Base-by-base conservation (phyloP, 2,797 vertebrate genomes). In the Karalla daura region DNA sequence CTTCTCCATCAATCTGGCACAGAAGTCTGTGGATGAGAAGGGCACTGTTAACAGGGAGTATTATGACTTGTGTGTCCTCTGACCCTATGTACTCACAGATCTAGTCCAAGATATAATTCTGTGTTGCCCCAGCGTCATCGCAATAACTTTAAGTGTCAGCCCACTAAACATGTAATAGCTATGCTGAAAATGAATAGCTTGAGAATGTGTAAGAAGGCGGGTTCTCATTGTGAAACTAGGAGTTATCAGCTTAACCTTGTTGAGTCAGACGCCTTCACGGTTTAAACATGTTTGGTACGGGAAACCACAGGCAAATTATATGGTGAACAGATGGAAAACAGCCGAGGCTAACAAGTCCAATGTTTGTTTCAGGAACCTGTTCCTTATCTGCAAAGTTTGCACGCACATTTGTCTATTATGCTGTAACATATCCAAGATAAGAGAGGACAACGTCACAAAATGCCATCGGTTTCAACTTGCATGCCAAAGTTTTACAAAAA, bases 1-100 rank as follows among this genome's bases (percentile, higher is more conserved):
- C 91, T 95, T 94, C 96, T 90, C 91, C 41, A 89, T 88, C 72
- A 89, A 87, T 77, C 79, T 84, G 72, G 36, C 63, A 61, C 70
- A 49, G 35, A 27, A 51, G 54, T 81, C 88, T 93, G 83, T 51
- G 28, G 74, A 81, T n/a, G 39, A 59, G 70, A 54, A 40, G 9
- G 18, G 20, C 20, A 24, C n/a, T n/a, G 25, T 66, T 41, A 72
- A 45, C 25, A 45, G 18, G 30, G 7, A 43, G n/a, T n/a, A n/a
- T 51, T 11, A 25, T 3, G 8, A 35, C 25, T 5, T 58, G 9
- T 37, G 12, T 7, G 8, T n/a, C n/a, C n/a, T n/a, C n/a, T n/a
- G n/a, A n/a, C n/a, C n/a, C n/a, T n/a, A n/a, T n/a, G n/a, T n/a
- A n/a, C n/a, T n/a, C n/a, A n/a, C n/a, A n/a, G n/a, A n/a, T n/a